Evolutionary conservation across 2,113 vertebrate species (phyloP).

Genomic region (Crotalus tigris): DNA sequence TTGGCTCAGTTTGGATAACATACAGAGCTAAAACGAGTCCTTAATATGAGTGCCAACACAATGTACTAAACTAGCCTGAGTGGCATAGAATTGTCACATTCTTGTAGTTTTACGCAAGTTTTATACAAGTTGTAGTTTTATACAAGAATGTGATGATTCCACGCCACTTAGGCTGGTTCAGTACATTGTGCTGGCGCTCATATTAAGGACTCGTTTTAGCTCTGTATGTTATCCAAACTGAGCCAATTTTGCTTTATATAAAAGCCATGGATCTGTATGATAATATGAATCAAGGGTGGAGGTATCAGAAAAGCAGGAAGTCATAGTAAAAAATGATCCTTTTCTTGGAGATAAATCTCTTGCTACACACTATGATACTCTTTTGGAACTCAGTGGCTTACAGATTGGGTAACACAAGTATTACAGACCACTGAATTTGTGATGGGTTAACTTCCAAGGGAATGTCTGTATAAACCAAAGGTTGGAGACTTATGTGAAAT

Average conservation of each 20-base stretch:
- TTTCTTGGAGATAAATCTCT: background rate
- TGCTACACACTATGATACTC: background rate
- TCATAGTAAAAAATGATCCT: background rate
- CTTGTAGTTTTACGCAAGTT: background rate
- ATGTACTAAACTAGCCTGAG: background rate
- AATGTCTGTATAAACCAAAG: background rate
- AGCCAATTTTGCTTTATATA: background rate
- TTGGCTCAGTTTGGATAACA: background rate
- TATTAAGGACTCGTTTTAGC: background rate
- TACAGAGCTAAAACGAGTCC: background rate
- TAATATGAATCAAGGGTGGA: background rate
- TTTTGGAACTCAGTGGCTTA: background rate
- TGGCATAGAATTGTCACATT: background rate
- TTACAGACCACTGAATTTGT: background rate
- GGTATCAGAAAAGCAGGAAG: background rate
- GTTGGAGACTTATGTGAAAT: background rate
- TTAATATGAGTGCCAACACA: background rate
- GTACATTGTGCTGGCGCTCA: background rate
- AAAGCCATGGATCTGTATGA: background rate
- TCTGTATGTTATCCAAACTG: background rate
- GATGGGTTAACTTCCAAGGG: background rate
- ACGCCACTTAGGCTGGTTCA: background rate
- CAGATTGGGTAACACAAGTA: background rate
- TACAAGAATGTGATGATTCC: background rate
- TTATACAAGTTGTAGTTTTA: no score